Evolutionary conservation across 2,113 vertebrate genomes (phyloP).

Genomic region (Murina feae): DNA sequence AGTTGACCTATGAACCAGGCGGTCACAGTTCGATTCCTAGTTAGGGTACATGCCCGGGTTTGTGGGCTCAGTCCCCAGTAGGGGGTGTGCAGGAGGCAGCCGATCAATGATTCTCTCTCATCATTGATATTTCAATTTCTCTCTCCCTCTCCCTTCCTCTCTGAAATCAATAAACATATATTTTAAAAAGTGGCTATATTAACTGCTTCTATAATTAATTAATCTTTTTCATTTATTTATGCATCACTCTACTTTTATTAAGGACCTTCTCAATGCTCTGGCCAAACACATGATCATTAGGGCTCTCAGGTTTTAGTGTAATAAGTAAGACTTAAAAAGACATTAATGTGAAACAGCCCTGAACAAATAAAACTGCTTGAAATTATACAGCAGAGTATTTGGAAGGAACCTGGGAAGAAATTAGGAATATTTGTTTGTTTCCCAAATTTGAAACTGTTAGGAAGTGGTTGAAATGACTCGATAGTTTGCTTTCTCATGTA

Average conservation of each 20-base stretch:
- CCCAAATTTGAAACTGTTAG: background rate
- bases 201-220: background rate
- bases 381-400: background rate
- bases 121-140: too few relatives aligned
- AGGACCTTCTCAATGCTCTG: background rate
- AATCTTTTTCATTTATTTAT: background rate
- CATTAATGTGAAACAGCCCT: background rate
- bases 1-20: too few relatives aligned
- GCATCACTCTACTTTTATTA: background rate
- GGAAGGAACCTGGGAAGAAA: background rate
- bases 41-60: too few relatives aligned
- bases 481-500: background rate
- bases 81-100: too few relatives aligned
- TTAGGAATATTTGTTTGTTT: background rate
- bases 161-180: too few relatives aligned
- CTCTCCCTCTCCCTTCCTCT: too few relatives aligned
- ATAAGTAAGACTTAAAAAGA: background rate
- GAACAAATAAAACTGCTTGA: background rate
- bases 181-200: background rate
- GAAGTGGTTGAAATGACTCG: background rate
- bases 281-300: background rate
- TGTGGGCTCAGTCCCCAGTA: too few relatives aligned
- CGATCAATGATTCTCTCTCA: too few relatives aligned
- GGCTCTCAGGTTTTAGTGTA: background rate
- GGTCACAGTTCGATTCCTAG: too few relatives aligned